A percentile compares a stretch with the other conserved stretches of the same genome.
phyloP scores from a whole-genome alignment of 2,113 vertebrate species.

The Malurus melanocephalus region DNA sequence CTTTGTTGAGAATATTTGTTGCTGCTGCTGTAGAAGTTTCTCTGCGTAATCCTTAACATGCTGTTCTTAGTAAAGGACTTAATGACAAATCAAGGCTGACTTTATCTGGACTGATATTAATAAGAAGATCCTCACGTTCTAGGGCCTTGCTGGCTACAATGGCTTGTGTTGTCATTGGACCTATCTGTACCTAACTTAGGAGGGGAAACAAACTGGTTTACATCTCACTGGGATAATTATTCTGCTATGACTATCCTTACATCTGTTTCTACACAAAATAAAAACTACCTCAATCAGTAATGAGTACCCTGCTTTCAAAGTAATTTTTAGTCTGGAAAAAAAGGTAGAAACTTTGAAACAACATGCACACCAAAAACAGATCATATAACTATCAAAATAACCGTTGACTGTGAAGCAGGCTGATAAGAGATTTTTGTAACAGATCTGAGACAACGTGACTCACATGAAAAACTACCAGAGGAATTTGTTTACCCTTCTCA shows the following conservation, averaged over 20 bases:
- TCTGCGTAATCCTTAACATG: not conserved
- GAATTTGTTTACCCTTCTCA: not conserved
- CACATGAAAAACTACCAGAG: not conserved
- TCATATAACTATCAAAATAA: not conserved
- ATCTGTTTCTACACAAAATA: not conserved
- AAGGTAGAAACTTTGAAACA: not conserved
- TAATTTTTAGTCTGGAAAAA: not conserved
- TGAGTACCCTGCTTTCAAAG: not conserved
- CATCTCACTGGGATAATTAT: not conserved
- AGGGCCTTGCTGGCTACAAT: not conserved
- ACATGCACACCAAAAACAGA: not conserved
- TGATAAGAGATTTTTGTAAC: not conserved
- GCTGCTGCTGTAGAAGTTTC: not conserved
- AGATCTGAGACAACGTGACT: not conserved
- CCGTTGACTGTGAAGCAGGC: not conserved
- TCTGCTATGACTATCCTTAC: not conserved
- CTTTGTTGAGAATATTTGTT: conserved; percentile 17
- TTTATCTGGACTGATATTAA: not conserved
- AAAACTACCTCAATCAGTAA: not conserved
- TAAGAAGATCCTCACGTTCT: not conserved
- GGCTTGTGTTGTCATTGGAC: not conserved
- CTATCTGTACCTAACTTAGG: not conserved
- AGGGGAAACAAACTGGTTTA: not conserved
- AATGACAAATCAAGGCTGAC: not conserved
- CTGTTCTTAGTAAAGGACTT: not conserved